Evolutionary conservation across 2,797 vertebrate genomes (phyloP), one percentile per base, ranked within the genome.

Genomic region (Coracias cyanogaster): DNA sequence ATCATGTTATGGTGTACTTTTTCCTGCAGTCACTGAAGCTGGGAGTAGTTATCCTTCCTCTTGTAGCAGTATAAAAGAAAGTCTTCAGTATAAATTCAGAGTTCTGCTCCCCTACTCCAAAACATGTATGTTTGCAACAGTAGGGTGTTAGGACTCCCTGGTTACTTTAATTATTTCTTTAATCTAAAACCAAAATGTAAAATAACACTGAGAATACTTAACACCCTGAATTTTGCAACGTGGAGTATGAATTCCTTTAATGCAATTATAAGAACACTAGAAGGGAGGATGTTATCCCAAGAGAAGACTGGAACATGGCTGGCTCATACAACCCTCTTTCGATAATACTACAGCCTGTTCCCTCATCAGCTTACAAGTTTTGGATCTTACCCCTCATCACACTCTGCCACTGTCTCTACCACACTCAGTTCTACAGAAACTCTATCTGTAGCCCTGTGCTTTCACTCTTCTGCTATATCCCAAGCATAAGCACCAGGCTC

Each of bases 301-400:
- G 8, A 65, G 18, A 82, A 54, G 37, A 41, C 28, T 12, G 19
- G 35, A 79, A 78, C 0, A 0, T 15, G 15, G 19, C 19, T 49
- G 69, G 41, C 39, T 65, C 29, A 31, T 26, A 28, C 6, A 65
- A 71, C 4, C 10, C 7, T 60, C 33, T 92, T 45, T 48, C 22
- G 78, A 5, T 31, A 73, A 60, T 17, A 46, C 15, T 28, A 79
- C 18, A 52, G 49, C 7, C 26, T 51, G 10, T 76, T 93, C 65
- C 45, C 29, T 35, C 29, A 62, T 6, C 58, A 79, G 25, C 43
- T 81, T 31, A 51, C 18, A 64, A 55, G 26, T 58, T 66, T 48
- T 55, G 39, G 16, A 64, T 62, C 31, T 82, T 21, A 15, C 7
- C 17, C 55, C 61, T 80, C 64, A 70, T 61, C 37, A 81, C 12